A percentile compares a stretch with the other conserved stretches of the same genome.
These are phyloP conservation scores for Falco peregrinus DNA, from an alignment of 2,797 vertebrate species.

Conservation along the genomic window DNA sequence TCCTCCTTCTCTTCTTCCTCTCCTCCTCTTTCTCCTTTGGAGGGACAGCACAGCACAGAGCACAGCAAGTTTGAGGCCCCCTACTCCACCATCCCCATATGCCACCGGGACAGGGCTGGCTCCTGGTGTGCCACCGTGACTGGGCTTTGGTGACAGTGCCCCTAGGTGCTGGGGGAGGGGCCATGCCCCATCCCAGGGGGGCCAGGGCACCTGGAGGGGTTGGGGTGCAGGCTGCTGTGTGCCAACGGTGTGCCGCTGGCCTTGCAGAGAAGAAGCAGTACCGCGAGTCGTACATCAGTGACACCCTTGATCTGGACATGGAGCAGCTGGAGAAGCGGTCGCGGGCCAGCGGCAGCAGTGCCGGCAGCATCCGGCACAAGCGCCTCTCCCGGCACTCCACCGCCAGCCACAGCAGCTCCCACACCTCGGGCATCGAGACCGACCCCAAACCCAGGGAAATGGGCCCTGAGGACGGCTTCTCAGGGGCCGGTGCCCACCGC, in stretches of 20 bases:
- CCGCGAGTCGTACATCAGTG: constrained; percentile 97
- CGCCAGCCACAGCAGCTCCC: constrained; percentile 93
- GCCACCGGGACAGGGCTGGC: fast-evolving
- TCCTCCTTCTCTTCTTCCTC: neutral
- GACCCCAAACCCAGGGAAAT: constrained; percentile 81
- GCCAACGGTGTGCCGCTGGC: neutral
- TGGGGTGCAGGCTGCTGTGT: fast-evolving
- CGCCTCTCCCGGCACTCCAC: constrained; percentile 92
- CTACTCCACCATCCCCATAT: neutral
- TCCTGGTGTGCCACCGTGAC: fast-evolving
- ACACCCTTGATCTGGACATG: constrained; percentile 96
- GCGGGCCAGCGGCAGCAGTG: constrained; percentile 93
- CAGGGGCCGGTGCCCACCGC: constrained; percentile 79
- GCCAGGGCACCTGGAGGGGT: fast-evolving
- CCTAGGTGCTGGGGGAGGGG: fast-evolving
- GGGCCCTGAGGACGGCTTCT: constrained; percentile 79
- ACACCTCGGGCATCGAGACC: constrained; percentile 94
- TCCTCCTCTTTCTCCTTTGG: neutral
- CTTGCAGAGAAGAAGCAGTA: constrained; percentile 96
- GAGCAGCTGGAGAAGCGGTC: constrained; percentile 94
- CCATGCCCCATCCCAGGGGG: fast-evolving
- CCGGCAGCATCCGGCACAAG: constrained; percentile 87
- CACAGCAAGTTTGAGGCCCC: neutral
- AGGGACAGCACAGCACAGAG: neutral
- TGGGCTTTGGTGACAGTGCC: neutral